phyloP scores from a whole-genome alignment of 2,797 vertebrate genomes.

The Mergus octosetaceus region DNA sequence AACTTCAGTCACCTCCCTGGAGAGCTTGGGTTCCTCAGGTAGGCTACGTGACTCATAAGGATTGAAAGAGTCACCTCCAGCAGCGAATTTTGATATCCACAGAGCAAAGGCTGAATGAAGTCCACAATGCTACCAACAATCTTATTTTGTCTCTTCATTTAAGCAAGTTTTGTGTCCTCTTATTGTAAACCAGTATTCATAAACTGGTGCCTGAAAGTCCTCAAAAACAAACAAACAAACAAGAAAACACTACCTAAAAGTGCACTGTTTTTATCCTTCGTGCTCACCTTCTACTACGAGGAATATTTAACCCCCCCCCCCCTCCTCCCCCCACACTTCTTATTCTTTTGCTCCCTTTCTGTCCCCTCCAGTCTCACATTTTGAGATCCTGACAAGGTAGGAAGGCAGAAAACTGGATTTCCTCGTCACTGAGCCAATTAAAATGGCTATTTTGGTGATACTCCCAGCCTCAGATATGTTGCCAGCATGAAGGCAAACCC shows the following conservation, averaged over 20 bases:
- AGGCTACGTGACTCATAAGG: not conserved
- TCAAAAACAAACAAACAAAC: not conserved
- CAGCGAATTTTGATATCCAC: not conserved
- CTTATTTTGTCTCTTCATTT: not conserved
- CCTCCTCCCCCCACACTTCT: rapidly evolving
- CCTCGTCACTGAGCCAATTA: not conserved
- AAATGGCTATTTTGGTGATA: conserved; percentile 11
- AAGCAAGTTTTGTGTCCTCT: not conserved
- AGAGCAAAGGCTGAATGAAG: not conserved
- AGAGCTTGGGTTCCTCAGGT: not conserved
- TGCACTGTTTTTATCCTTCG: not conserved
- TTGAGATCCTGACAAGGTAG: not conserved
- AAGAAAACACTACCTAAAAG: not conserved
- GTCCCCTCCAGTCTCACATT: not conserved
- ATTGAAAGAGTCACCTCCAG: not conserved
- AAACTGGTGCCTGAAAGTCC: not conserved
- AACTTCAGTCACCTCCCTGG: not conserved
- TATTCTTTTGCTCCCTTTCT: not conserved
- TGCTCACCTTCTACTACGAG: not conserved
- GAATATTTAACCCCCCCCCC: rapidly evolving
- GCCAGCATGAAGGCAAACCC: not conserved
- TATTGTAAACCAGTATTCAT: not conserved
- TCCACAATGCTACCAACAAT: not conserved
- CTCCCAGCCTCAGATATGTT: not conserved
- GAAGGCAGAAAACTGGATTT: conserved; percentile 11